Evolutionary conservation across 2,888 invertebrate genomes (phyloP).

Genomic region (Drosophila niveifrons): DNA sequence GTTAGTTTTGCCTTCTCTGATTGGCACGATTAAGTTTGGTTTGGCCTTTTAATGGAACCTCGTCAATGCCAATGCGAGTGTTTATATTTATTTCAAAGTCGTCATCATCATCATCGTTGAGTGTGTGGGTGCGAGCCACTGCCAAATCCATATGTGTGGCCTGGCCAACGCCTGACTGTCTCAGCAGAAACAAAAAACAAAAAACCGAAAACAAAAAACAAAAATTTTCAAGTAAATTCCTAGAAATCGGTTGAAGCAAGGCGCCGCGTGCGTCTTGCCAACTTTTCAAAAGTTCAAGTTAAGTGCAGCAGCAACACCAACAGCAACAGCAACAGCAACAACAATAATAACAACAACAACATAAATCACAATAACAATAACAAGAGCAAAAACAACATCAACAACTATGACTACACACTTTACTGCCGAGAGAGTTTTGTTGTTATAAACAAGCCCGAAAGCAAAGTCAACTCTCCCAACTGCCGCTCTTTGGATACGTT

Average conservation of each 20-base stretch:
- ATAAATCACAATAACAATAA: slow-evolving; percentile 33
- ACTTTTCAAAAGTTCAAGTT: slow-evolving; percentile 66
- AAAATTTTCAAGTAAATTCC: slow-evolving; percentile 60
- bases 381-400: slow-evolving; percentile 18
- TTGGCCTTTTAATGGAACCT: slow-evolving; percentile 58
- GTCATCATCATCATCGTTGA: slow-evolving; percentile 41
- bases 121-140: slow-evolving; percentile 7
- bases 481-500: slow-evolving; percentile 31
- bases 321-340: slow-evolving; percentile 39
- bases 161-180: slow-evolving; percentile 60
- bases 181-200: slow-evolving; percentile 32
- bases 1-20: neutral
- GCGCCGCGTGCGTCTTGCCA: slow-evolving; percentile 53
- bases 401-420: slow-evolving; percentile 36
- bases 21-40: slow-evolving; percentile 28
- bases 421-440: slow-evolving; percentile 43
- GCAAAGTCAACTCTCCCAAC: slow-evolving; percentile 45
- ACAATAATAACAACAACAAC: slow-evolving; percentile 10
- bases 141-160: slow-evolving; percentile 46
- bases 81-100: slow-evolving; percentile 74
- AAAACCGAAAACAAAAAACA: slow-evolving; percentile 1
- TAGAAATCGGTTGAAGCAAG: slow-evolving; percentile 58
- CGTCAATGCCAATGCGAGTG: slow-evolving; percentile 66
- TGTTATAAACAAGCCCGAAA: slow-evolving; percentile 66
- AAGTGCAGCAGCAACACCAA: slow-evolving; percentile 65